Evolutionary conservation across 2,888 invertebrate species (phyloP), one percentile per base, ranked within the genome.

Genomic region (Epinotia bilunana): DNA sequence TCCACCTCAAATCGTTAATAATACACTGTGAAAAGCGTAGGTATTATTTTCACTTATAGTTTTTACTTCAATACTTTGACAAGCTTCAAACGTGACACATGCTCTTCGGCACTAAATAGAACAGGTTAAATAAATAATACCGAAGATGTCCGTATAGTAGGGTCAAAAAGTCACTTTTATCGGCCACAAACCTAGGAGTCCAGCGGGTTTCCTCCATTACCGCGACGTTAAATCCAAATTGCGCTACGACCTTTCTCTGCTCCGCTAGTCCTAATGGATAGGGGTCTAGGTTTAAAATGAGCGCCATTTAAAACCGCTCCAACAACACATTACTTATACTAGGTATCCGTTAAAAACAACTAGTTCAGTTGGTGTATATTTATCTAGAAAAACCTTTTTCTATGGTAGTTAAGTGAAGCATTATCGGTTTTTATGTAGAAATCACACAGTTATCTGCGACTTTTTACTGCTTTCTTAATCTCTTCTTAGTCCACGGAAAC

Each of bases 391-490:
- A 58, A 58, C 16, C 46, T 74, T 70, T 49, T 74, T 74, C 49
- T n/a, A 57, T 18, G 46, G 46, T 33, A 80, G 72, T 80, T 78
- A 77, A 76, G 76, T 69, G 77, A 78, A 77, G 76, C 77, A 75
- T 73, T 63, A 80, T 79, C 77, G 73, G 75, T 80, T 79, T 80
- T 79, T 77, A 78, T 77, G 72, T 77, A 77, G 74, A 68, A 74
- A 76, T 76, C 75, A 68, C 67, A 73, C 73, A 74, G 49, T 70
- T 74, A 55, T 77, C 78, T 72, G 69, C 77, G 80, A 82, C 78
- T 83, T 84, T 83, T 81, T 80, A 80, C 77, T 77, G 80, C 80
- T 80, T 81, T 77, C 79, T 81, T 83, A 84, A 81, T 81, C 79
- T 78, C 74, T 68, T 64, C 55, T 76, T 53, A 58, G 76, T 72